Base-by-base conservation (phyloP, 1,140 invertebrate species). In the Caenorhabditis briggsae region DNA sequence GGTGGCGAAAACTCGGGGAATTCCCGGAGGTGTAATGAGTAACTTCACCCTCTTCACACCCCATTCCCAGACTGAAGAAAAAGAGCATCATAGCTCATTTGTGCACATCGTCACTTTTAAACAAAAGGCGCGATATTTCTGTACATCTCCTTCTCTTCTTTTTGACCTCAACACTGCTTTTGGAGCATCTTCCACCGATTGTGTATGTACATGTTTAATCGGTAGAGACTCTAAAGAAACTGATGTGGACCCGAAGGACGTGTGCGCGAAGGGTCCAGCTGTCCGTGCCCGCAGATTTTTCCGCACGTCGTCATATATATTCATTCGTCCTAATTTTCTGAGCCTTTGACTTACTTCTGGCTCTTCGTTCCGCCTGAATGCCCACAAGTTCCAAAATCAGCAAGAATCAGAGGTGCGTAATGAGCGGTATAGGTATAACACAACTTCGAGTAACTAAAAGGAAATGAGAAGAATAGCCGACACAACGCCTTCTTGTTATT, bases 131-230 rank as follows among this genome's bases (percentile, higher is more conserved):
- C n/a, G 50, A 46, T 78, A 78, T 78, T 43, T 78, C 14, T 50
- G 70, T 50, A 78, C 46, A 78, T 48, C 33, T n/a, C 33, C 23
- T 46, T 78, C 48, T 48, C 33, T n/a, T n/a, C 23, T 46, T 78
- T 78, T 78, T 50, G 43, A 50, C 70, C 70, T 50, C 46, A 46
- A 33, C 33, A 33, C 33, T 70, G 14, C 56, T 58, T n/a, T n/a
- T 14, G n/a, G 56, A 18, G 46, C 9, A 18, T 23, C 70, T 23
- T 78, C 70, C 46, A 50, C 46, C 70, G 70, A 78, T 78, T 78
- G 70, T 78, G 70, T 78, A 78, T 78, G 70, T 78, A 50, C 70
- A 78, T 78, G 70, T 50, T 78, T 78, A 78, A 78, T 78, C 70
- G 70, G 70, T 78, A 78, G 9, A 78, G 70, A 3, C 70, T 78